Evolutionary conservation across 2,888 invertebrate genomes (phyloP).

Genomic region (Euproctis similis): DNA sequence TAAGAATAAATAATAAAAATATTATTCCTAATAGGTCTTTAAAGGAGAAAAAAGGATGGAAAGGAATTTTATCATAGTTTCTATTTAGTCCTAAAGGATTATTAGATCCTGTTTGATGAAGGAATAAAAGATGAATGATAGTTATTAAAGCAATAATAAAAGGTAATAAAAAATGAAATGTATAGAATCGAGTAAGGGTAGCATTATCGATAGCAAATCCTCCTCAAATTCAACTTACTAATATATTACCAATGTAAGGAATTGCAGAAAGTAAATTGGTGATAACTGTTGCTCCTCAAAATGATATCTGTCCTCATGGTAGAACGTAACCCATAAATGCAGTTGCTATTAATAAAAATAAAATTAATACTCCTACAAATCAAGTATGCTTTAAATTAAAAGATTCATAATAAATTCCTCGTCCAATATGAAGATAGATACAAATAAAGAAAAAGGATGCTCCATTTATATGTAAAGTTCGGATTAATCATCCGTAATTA

Average conservation of each 20-base stretch:
- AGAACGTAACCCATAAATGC: slow-evolving; percentile 87
- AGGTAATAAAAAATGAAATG: slow-evolving; percentile 83
- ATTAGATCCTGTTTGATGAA: slow-evolving; percentile 81
- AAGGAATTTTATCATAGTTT: slow-evolving; percentile 81
- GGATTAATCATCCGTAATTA: slow-evolving; percentile 81
- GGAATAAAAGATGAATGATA: slow-evolving; percentile 79
- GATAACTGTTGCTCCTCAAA: slow-evolving; percentile 88
- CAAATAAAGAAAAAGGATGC: slow-evolving; percentile 84
- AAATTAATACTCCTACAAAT: slow-evolving; percentile 78
- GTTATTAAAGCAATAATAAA: slow-evolving; percentile 79
- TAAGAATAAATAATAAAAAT: slow-evolving; percentile 70
- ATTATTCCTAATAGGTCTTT: slow-evolving; percentile 80
- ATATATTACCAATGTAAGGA: slow-evolving; percentile 77
- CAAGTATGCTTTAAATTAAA: slow-evolving; percentile 76
- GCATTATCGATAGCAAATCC: slow-evolving; percentile 84
- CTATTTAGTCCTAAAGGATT: slow-evolving; percentile 79
- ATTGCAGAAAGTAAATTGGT: slow-evolving; percentile 83
- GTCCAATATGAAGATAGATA: slow-evolving; percentile 80
- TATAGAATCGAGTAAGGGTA: slow-evolving; percentile 85
- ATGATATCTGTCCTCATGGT: slow-evolving; percentile 88
- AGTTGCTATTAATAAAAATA: slow-evolving; percentile 81
- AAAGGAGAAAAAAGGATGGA: slow-evolving; percentile 79
- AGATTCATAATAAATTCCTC: slow-evolving; percentile 73
- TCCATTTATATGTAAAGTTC: slow-evolving; percentile 81
- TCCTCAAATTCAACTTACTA: slow-evolving; percentile 85